Conservation (phyloP, 1,140 invertebrate genomes). For the Zelostemma sp. region DNA sequence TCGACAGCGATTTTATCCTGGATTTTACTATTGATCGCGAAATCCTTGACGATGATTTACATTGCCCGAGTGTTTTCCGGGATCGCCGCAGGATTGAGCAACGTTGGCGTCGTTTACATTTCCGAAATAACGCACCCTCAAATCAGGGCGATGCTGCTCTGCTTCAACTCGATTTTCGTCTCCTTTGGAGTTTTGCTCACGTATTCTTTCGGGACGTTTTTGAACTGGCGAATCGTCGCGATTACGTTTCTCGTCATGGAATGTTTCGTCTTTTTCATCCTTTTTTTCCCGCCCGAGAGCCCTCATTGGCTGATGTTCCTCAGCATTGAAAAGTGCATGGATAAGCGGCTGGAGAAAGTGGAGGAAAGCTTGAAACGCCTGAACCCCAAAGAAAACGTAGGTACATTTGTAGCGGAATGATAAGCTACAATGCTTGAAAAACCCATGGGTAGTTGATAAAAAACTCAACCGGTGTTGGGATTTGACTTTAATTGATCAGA, state of each 20-base stretch:
- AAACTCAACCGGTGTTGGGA: constrained; percentile 1
- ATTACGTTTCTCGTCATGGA: constrained; percentile 63
- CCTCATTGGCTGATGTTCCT: constrained; percentile 73
- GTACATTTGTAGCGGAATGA: constrained; percentile 1
- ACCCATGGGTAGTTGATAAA: no score
- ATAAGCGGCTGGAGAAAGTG: constrained; percentile 53
- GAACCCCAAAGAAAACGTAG: constrained; percentile 56
- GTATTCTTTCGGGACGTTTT: constrained; percentile 64
- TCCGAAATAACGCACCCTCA: constrained; percentile 72
- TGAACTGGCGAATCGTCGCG: constrained; percentile 68
- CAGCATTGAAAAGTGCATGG: constrained; percentile 49
- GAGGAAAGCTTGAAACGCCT: constrained; percentile 64
- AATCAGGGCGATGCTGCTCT: constrained; percentile 70
- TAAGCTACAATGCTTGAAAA: constrained; percentile 4
- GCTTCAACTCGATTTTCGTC: constrained; percentile 71
- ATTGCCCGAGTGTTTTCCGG: constrained; percentile 69
- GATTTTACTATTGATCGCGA: constrained; percentile 67
- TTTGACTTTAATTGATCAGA: no score
- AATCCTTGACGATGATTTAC: constrained; percentile 66
- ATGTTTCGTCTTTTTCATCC: constrained; percentile 52
- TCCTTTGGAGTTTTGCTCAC: constrained; percentile 73
- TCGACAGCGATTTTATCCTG: constrained; percentile 74
- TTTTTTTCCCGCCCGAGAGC: constrained; percentile 72
- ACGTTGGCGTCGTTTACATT: constrained; percentile 71
- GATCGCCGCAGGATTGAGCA: constrained; percentile 70